A percentile compares a stretch with the other conserved stretches of the same genome.
Evolutionary conservation across 1,140 invertebrate species (phyloP).

Genomic region (Limonius californicus): DNA sequence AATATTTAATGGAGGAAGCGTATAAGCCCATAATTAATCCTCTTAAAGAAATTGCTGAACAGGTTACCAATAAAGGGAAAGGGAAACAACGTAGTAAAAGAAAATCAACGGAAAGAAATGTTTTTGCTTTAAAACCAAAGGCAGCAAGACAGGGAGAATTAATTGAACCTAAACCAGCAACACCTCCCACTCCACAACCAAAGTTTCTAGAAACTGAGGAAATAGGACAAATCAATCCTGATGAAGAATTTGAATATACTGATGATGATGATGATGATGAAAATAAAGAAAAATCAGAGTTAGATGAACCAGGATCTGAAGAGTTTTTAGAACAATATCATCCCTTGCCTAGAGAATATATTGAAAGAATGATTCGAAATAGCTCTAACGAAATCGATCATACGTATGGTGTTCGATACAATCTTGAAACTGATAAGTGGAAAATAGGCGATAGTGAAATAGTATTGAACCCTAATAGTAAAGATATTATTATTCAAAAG

Average conservation of each 20-base stretch:
- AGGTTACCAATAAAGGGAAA: too few species aligned
- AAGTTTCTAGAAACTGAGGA: neutral
- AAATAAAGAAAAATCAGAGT: neutral
- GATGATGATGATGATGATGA: neutral
- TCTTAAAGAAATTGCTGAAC: neutral
- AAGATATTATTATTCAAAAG: too few species aligned
- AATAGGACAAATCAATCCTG: too few species aligned
- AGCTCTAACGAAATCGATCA: too few species aligned
- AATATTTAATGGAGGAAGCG: neutral
- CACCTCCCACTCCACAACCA: neutral
- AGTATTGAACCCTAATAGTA: too few species aligned
- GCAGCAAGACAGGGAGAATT: neutral
- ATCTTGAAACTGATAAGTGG: too few species aligned
- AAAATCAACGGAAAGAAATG: too few species aligned
- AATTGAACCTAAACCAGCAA: neutral
- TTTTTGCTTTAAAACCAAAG: neutral
- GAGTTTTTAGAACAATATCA: neutral
- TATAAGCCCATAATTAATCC: constrained; percentile 13
- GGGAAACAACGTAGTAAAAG: too few species aligned
- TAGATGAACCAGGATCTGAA: neutral
- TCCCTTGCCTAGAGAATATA: too few species aligned
- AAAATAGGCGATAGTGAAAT: too few species aligned
- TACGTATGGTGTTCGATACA: too few species aligned
- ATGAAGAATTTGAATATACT: neutral
- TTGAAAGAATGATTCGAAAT: too few species aligned